phyloP scores from a whole-genome alignment of 2,888 invertebrate genomes.

The Amphimallon solstitiale region DNA sequence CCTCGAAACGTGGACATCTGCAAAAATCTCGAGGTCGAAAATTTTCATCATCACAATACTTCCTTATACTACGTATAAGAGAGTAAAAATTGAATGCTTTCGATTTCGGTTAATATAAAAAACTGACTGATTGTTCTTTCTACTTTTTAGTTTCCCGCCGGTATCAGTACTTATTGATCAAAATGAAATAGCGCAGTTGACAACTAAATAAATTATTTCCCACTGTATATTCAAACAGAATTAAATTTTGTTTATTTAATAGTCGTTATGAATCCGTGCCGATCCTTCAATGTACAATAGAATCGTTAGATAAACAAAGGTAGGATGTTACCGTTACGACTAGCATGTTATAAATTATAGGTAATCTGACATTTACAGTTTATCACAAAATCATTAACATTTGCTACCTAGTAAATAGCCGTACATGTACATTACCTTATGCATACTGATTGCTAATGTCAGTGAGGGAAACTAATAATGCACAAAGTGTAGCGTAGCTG shows the following conservation, averaged over 20 bases:
- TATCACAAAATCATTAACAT: conserved; percentile 35
- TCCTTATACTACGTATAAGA: too few species aligned
- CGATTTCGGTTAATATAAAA: too few species aligned
- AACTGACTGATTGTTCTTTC: too few species aligned
- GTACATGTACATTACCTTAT: conserved; percentile 21
- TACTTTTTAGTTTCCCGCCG: too few species aligned
- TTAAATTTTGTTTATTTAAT: not conserved
- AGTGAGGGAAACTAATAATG: conserved; percentile 24
- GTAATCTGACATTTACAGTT: conserved; percentile 33
- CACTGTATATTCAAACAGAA: not conserved
- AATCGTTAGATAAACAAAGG: conserved; percentile 22
- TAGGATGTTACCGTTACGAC: not conserved
- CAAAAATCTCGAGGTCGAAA: too few species aligned
- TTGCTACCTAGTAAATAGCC: conserved; percentile 27
- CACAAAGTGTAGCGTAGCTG: conserved; percentile 5
- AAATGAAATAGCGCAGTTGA: too few species aligned
- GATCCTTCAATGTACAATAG: too few species aligned
- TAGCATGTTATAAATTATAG: conserved; percentile 25
- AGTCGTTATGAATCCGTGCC: not conserved
- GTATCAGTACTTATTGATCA: too few species aligned
- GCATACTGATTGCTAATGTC: conserved; percentile 23
- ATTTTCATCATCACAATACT: too few species aligned
- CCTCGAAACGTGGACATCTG: too few species aligned
- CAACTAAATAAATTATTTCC: not conserved
- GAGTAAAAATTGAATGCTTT: too few species aligned